Conservation (phyloP, 1,140 invertebrate genomes). For the Adelges cooleyi region DNA sequence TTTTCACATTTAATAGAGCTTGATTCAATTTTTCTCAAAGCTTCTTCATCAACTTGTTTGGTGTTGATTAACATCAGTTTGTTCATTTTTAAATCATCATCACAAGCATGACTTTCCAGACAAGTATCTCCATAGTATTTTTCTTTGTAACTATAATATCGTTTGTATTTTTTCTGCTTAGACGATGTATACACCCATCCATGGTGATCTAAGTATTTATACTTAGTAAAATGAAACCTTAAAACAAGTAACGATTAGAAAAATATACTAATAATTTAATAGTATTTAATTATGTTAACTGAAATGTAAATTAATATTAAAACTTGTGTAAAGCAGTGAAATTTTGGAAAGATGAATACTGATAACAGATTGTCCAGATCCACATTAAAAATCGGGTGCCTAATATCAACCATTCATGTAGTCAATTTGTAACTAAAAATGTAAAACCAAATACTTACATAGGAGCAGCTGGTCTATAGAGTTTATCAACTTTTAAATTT, state of each 20-base stretch:
- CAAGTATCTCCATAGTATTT: constrained; percentile 3
- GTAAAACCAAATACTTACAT: constrained; percentile 9
- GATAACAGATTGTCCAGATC: too few species aligned
- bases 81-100: constrained; percentile 10
- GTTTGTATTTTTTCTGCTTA: constrained; percentile 2
- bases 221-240: constrained; percentile 16
- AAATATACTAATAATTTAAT: background rate
- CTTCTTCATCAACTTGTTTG: background rate
- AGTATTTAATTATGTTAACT: background rate
- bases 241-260: background rate
- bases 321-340: too few species aligned
- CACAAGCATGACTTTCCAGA: background rate
- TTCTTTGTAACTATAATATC: constrained; percentile 22
- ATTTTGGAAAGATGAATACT: too few species aligned
- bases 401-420: too few species aligned
- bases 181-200: constrained; percentile 2
- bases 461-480: constrained; percentile 17
- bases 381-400: too few species aligned
- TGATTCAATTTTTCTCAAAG: background rate
- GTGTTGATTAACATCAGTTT: background rate
- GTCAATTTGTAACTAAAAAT: too few species aligned
- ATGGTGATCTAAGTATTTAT: background rate
- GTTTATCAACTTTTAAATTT: constrained; percentile 26
- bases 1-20: constrained; percentile 38
- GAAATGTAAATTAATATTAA: background rate